phyloP scores from a whole-genome alignment of 2,888 invertebrate species.

The Fabriciana adippe region DNA sequence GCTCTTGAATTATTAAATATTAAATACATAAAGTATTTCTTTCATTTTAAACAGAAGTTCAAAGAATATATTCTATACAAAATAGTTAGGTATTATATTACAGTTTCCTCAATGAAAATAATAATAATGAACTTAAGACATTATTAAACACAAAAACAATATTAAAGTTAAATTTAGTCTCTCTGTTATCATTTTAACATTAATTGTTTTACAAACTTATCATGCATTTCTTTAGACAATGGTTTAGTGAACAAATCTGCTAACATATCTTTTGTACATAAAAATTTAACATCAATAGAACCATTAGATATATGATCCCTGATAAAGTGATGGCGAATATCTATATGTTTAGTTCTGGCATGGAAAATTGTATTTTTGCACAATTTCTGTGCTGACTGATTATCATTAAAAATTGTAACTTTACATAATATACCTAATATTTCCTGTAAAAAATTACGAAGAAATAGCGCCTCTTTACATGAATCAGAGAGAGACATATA shows the following conservation, averaged over 20 bases:
- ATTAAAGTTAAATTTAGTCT: no score
- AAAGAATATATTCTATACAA: no score
- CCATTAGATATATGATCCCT: background rate
- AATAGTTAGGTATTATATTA: no score
- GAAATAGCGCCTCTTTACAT: background rate
- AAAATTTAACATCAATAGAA: background rate
- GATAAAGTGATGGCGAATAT: conserved; percentile 12
- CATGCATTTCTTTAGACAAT: conserved; percentile 6
- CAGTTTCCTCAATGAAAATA: no score
- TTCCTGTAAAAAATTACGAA: background rate
- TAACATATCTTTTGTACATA: background rate
- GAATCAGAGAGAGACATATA: background rate
- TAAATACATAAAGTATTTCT: no score
- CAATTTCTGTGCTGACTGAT: background rate
- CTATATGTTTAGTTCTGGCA: conserved; percentile 13
- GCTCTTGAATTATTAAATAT: no score
- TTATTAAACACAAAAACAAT: no score
- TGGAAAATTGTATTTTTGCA: background rate
- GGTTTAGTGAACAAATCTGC: conserved; percentile 6
- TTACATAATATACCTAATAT: background rate
- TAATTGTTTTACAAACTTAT: conserved; percentile 14
- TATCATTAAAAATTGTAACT: background rate
- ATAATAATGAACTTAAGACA: no score
- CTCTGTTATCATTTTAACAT: no score
- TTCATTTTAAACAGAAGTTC: no score